Percentiles rank a stretch among this genome's conserved stretches.
Conservation (phyloP, 92 coral and sea anemone species). For the Ricordea florida region DNA sequence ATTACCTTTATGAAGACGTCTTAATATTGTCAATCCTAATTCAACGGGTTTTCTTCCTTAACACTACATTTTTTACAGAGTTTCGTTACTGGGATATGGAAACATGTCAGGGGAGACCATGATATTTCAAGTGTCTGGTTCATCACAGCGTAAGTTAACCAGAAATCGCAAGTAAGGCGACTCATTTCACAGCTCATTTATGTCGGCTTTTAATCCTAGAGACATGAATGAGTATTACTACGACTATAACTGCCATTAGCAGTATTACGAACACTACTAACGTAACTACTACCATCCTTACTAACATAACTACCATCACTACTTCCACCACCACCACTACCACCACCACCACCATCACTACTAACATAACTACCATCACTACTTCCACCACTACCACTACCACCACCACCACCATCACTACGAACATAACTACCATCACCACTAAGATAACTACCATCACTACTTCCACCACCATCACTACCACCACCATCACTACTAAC, state of each 20-base stretch:
- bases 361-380: not conserved
- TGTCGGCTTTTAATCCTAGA: too few species aligned
- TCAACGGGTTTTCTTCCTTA: not conserved
- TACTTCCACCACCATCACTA: not conserved
- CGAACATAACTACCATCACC: not conserved
- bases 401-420: not conserved
- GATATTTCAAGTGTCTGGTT: slow-evolving; percentile 61
- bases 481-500: not conserved
- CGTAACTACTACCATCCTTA: not conserved
- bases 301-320: not conserved
- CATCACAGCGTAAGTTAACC: slow-evolving; percentile 59
- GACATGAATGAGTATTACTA: too few species aligned
- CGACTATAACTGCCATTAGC: not conserved
- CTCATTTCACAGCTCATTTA: too few species aligned
- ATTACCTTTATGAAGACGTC: not conserved
- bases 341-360: not conserved
- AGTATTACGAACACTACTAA: not conserved
- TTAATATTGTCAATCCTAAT: not conserved
- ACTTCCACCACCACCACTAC: not conserved
- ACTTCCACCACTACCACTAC: not conserved
- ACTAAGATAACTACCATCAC: not conserved
- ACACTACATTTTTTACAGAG: slow-evolving; percentile 32
- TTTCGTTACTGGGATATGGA: slow-evolving; percentile 72
- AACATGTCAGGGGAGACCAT: slow-evolving; percentile 69
- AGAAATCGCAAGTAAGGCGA: not conserved